Percentiles rank a stretch among this genome's conserved stretches.
phyloP scores from a whole-genome alignment of 2,888 invertebrate genomes.

The Dendrolimus houi region DNA sequence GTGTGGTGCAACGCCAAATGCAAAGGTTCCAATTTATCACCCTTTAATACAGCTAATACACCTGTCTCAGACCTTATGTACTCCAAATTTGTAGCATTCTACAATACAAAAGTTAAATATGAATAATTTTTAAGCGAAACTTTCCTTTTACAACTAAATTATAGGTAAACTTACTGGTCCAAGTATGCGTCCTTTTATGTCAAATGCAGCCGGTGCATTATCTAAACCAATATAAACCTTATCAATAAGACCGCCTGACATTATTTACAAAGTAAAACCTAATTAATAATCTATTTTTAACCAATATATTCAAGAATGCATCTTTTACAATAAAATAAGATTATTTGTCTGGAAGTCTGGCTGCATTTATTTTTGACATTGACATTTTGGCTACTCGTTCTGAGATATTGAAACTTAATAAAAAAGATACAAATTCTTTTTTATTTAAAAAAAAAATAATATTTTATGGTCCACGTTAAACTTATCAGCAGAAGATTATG shows the following conservation, averaged over 20 bases:
- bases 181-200: constrained; percentile 83
- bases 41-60: constrained; percentile 83
- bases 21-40: constrained; percentile 82
- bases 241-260: constrained; percentile 75
- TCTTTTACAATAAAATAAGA: constrained; percentile 24
- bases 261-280: constrained; percentile 28
- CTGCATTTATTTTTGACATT: constrained; percentile 3
- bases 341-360: constrained; percentile 7
- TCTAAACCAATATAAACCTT: constrained; percentile 87
- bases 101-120: constrained; percentile 24
- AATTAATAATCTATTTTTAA: constrained; percentile 20
- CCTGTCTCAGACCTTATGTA: constrained; percentile 88
- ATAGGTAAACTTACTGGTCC: constrained; percentile 68
- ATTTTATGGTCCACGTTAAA: too few relatives aligned
- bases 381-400: constrained; percentile 16
- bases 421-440: too few relatives aligned
- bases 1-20: constrained; percentile 86
- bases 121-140: background rate
- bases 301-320: constrained; percentile 35
- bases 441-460: too few relatives aligned
- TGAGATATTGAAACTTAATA: background rate
- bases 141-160: background rate
- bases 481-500: too few relatives aligned
- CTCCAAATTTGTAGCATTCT: constrained; percentile 82
- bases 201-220: constrained; percentile 84